Evolutionary conservation across 2,888 invertebrate genomes (phyloP).

Genomic region (Lacanobia wlatinum): DNA sequence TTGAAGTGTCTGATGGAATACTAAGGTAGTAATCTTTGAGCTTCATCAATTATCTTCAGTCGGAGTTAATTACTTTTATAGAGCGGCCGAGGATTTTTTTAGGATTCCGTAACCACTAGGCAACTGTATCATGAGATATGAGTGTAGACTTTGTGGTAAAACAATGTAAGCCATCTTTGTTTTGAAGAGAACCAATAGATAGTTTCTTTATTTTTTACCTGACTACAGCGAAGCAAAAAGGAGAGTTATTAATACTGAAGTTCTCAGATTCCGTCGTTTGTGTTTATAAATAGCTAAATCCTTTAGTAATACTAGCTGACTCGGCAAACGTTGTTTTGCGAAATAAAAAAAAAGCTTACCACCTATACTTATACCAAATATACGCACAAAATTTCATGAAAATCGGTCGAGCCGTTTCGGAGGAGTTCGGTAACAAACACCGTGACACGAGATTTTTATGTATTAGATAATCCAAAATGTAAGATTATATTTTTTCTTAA

Average conservation of each 20-base stretch:
- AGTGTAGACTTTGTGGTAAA: not conserved
- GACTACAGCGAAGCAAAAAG: too few species aligned
- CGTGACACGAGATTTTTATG: too few species aligned
- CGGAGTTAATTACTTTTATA: conserved; percentile 91
- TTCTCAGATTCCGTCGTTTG: not conserved
- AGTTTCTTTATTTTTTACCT: not conserved
- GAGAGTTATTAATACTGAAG: not conserved
- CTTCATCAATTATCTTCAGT: conserved; percentile 90
- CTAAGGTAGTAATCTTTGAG: conserved; percentile 86
- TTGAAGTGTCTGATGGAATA: conserved; percentile 61
- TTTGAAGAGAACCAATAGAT: not conserved
- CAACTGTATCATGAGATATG: conserved; percentile 38
- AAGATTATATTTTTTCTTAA: conserved; percentile 23
- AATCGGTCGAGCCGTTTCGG: too few species aligned
- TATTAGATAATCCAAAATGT: too few species aligned
- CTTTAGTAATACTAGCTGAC: too few species aligned
- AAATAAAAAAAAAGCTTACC: too few species aligned
- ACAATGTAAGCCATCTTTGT: conserved; percentile 4
- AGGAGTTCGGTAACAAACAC: too few species aligned
- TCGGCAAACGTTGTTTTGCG: too few species aligned
- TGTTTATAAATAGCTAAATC: too few species aligned
- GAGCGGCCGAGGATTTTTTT: conserved; percentile 78
- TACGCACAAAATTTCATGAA: too few species aligned
- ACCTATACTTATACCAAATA: too few species aligned
- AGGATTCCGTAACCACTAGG: conserved; percentile 72